Percentiles rank a stretch among this genome's conserved stretches.
These are phyloP conservation scores for Alligator sinensis DNA, from an alignment of 2,113 vertebrate species.

Conservation along the genomic window DNA sequence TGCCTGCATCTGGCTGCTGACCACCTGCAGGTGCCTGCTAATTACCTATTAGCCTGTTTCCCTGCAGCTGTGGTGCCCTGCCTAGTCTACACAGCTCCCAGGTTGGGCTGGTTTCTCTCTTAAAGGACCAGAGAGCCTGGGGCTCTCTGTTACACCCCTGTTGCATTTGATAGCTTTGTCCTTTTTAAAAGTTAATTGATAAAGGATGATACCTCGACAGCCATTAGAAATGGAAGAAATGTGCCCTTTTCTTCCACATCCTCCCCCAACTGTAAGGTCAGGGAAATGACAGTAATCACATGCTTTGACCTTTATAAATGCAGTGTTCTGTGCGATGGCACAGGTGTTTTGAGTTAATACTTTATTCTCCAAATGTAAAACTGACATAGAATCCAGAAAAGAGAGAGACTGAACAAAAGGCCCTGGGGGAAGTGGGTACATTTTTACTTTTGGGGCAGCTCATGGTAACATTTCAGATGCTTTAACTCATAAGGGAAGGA, in stretches of 20 bases:
- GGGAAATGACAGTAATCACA: background rate
- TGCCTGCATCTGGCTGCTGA: too few relatives aligned
- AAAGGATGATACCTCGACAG: background rate
- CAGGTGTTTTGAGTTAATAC: background rate
- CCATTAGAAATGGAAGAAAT: background rate
- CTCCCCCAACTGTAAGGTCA: background rate
- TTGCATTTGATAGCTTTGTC: background rate
- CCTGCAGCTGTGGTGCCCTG: too few relatives aligned
- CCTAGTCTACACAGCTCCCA: too few relatives aligned
- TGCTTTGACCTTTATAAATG: background rate
- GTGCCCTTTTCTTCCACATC: background rate
- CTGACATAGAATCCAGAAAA: background rate
- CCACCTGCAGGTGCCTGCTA: too few relatives aligned
- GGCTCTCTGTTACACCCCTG: background rate
- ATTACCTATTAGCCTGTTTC: too few relatives aligned
- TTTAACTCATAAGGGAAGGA: background rate
- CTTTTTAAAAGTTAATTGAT: background rate
- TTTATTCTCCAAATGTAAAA: background rate
- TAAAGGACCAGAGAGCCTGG: too few relatives aligned
- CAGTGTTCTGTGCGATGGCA: background rate
- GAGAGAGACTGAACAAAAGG: background rate
- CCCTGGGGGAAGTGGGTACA: background rate
- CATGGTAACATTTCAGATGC: background rate
- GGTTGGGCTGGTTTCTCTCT: too few relatives aligned
- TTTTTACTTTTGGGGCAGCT: background rate